Percentiles rank a stretch among this genome's conserved stretches.
phyloP scores from a whole-genome alignment of 2,888 invertebrate species.

The Trisateles emortualis region DNA sequence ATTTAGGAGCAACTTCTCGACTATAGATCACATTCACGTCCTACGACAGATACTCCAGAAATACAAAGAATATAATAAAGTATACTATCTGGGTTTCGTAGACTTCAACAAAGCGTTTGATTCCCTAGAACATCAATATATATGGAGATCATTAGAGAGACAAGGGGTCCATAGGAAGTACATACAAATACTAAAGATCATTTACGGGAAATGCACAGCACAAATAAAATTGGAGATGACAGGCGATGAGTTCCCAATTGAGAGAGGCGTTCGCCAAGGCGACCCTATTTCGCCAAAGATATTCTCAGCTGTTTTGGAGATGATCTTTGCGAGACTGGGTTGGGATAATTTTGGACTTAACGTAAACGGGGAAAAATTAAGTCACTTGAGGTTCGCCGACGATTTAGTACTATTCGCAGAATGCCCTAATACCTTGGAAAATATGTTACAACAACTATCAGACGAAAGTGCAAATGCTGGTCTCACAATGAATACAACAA shows the following conservation, averaged over 20 bases:
- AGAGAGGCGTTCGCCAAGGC: slow-evolving; percentile 15
- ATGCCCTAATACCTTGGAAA: neutral
- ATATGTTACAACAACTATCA: slow-evolving; percentile 4
- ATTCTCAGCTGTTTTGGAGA: no score
- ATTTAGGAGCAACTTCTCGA: no score
- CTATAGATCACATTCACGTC: slow-evolving; percentile 1
- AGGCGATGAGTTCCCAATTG: slow-evolving; percentile 15
- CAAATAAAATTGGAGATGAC: slow-evolving; percentile 19
- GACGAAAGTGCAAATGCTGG: neutral
- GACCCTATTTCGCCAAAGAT: slow-evolving; percentile 16
- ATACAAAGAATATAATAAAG: no score
- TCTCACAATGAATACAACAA: neutral
- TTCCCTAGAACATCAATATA: neutral
- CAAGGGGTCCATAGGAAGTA: slow-evolving; percentile 5
- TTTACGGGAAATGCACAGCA: slow-evolving; percentile 14
- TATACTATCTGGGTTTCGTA: no score
- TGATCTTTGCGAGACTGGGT: slow-evolving; percentile 5
- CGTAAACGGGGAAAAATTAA: no score
- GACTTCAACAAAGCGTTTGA: slow-evolving; percentile 4
- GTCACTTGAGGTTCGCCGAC: no score
- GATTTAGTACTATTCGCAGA: no score
- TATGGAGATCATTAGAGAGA: neutral
- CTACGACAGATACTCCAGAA: no score
- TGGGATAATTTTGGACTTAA: slow-evolving; percentile 15
- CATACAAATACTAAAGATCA: slow-evolving; percentile 15